These are phyloP conservation scores for Nixonia krombeini DNA, from an alignment of 1,140 invertebrate genomes.

Conservation along the genomic window DNA sequence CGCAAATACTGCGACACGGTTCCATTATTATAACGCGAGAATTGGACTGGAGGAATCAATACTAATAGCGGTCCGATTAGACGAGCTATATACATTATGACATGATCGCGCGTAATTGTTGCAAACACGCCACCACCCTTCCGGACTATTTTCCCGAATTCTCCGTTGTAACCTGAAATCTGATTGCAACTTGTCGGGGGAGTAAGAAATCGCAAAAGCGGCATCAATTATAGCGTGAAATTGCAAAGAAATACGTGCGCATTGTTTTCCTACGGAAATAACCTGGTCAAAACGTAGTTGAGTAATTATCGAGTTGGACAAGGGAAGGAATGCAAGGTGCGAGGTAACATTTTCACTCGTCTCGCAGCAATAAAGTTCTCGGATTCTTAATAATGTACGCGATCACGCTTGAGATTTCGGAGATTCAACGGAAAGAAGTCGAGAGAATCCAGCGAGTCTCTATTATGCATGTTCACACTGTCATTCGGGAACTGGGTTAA, in stretches of 20 bases:
- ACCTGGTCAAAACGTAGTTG: slow-evolving; percentile 25
- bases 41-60: slow-evolving; percentile 24
- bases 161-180: no score
- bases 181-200: no score
- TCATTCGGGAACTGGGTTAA: slow-evolving; percentile 38
- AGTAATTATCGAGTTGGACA: slow-evolving; percentile 1
- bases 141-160: not conserved
- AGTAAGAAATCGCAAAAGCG: no score
- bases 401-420: slow-evolving; percentile 43
- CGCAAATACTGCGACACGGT: slow-evolving; percentile 13
- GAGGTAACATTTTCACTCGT: slow-evolving; percentile 33
- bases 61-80: slow-evolving; percentile 18
- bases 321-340: slow-evolving; percentile 11
- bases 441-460: slow-evolving; percentile 31
- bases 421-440: slow-evolving; percentile 44
- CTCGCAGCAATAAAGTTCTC: slow-evolving; percentile 36
- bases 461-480: slow-evolving; percentile 48
- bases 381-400: slow-evolving; percentile 47
- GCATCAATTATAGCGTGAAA: no score
- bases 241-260: no score
- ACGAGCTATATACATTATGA: slow-evolving; percentile 6
- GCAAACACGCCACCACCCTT: slow-evolving; percentile 1
- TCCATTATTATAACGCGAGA: slow-evolving; percentile 10
- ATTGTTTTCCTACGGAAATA: slow-evolving; percentile 16
- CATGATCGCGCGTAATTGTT: slow-evolving; percentile 12